Evolutionary conservation across 2,113 vertebrate species (phyloP).

Genomic region (Myiozetetes cayanensis): DNA sequence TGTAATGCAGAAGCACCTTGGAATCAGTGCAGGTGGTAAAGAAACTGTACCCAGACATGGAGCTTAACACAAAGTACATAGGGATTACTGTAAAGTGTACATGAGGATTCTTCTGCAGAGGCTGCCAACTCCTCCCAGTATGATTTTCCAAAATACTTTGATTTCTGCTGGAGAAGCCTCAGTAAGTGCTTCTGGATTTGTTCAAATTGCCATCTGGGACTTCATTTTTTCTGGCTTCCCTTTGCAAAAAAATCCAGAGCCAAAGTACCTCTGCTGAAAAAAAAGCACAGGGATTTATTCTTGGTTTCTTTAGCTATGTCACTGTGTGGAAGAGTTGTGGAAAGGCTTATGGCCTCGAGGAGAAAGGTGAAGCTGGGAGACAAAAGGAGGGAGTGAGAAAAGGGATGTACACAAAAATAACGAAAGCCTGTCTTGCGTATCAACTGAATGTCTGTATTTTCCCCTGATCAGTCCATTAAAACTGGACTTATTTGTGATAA

Average conservation of each 20-base stretch:
- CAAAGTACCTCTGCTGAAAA: not conserved
- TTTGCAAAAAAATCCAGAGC: not conserved
- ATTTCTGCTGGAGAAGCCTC: not conserved
- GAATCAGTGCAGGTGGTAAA: not conserved
- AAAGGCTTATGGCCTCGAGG: not conserved
- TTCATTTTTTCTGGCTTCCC: not conserved
- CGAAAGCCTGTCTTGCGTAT: not conserved
- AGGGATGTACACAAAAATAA: not conserved
- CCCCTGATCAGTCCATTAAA: not conserved
- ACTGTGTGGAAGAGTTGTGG: not conserved
- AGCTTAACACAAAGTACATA: not conserved
- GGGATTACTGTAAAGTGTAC: not conserved
- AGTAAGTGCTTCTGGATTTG: not conserved
- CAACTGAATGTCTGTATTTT: not conserved
- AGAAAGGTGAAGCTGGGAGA: not conserved
- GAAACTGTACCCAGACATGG: not conserved
- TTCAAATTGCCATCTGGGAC: not conserved
- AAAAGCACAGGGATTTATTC: not conserved
- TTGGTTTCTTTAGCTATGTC: not conserved
- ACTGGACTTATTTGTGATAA: not conserved
- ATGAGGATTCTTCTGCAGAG: not conserved
- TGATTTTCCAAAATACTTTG: not conserved
- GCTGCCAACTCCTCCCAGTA: not conserved
- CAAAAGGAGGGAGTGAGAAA: not conserved
- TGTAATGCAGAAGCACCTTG: not conserved